Evolutionary conservation across 1,140 invertebrate species (phyloP).

Genomic region (Euura lappo): DNA sequence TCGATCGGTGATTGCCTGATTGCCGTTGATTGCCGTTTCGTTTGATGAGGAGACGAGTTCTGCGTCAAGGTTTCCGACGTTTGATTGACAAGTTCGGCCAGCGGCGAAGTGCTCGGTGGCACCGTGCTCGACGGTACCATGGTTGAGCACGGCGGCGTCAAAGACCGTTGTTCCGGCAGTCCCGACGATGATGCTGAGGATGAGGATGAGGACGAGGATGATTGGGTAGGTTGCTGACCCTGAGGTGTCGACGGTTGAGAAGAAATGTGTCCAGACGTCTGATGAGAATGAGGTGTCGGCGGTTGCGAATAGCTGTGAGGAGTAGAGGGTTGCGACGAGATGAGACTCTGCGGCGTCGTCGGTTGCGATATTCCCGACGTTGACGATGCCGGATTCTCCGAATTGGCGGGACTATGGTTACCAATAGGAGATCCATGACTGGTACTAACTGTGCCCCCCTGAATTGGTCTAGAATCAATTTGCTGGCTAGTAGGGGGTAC

Average conservation of each 20-base stretch:
- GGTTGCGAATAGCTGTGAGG: conserved; percentile 56
- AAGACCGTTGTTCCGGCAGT: conserved; percentile 20
- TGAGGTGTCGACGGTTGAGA: conserved; percentile 29
- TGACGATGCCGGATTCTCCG: conserved; percentile 49
- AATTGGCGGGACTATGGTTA: conserved; percentile 54
- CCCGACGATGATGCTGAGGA: conserved; percentile 36
- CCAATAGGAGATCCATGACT: conserved; percentile 74
- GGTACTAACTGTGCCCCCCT: conserved; percentile 77
- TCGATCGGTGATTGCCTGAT: conserved; percentile 42
- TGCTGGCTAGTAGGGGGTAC: conserved; percentile 49
- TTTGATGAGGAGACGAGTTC: conserved; percentile 27
- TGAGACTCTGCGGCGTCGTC: conserved; percentile 52
- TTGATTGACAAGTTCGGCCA: conserved; percentile 28
- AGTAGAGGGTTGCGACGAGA: conserved; percentile 52
- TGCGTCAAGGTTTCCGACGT: conserved; percentile 27
- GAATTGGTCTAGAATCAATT: conserved; percentile 69
- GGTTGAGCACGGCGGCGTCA: conserved; percentile 42
- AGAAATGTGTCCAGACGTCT: conserved; percentile 27
- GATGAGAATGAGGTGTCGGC: conserved; percentile 48
- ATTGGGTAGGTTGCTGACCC: conserved; percentile 32
- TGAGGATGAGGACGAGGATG: conserved; percentile 34
- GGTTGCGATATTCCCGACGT: conserved; percentile 50
- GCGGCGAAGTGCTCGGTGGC: conserved; percentile 42
- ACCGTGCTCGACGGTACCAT: conserved; percentile 35
- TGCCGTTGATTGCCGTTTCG: conserved; percentile 32